Percentiles rank a stretch among this genome's conserved stretches.
Evolutionary conservation across 2,888 invertebrate genomes (phyloP).

Genomic region (Hoplodrina blanda): DNA sequence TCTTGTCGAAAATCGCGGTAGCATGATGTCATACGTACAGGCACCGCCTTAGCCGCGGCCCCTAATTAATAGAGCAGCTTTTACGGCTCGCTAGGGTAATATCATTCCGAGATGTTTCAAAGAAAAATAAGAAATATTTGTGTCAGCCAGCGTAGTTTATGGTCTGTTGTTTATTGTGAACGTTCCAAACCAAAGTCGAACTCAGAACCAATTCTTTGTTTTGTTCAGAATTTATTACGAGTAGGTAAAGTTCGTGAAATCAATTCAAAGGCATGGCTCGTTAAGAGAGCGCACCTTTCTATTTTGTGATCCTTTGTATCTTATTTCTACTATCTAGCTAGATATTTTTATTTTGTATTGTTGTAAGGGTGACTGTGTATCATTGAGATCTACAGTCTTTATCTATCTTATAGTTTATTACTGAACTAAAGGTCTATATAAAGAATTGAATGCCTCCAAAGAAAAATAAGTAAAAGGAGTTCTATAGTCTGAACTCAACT

Average conservation of each 20-base stretch:
- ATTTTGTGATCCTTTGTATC: slow-evolving; percentile 54
- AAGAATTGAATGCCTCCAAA: slow-evolving; percentile 21
- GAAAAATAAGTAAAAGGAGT: slow-evolving; percentile 29
- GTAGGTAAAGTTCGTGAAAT: slow-evolving; percentile 69
- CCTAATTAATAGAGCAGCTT: slow-evolving; percentile 85
- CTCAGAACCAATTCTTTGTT: slow-evolving; percentile 82
- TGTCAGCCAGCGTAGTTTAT: slow-evolving; percentile 79
- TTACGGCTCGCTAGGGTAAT: slow-evolving; percentile 77
- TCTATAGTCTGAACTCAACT: slow-evolving; percentile 28
- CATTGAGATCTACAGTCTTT: slow-evolving; percentile 9
- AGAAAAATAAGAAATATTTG: slow-evolving; percentile 84
- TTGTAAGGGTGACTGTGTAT: slow-evolving; percentile 26
- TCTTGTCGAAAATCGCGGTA: slow-evolving; percentile 81
- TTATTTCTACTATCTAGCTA: slow-evolving; percentile 49
- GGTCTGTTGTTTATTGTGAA: slow-evolving; percentile 81
- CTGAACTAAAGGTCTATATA: slow-evolving; percentile 18
- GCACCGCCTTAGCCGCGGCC: slow-evolving; percentile 65
- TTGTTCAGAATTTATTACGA: slow-evolving; percentile 68
- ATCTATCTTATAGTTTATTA: slow-evolving; percentile 27
- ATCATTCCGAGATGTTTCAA: slow-evolving; percentile 75
- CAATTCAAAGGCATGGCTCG: slow-evolving; percentile 68
- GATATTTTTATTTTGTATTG: slow-evolving; percentile 44
- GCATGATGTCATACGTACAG: slow-evolving; percentile 84
- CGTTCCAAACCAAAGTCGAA: slow-evolving; percentile 69
- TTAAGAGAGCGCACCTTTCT: slow-evolving; percentile 66